Conservation (phyloP, 2,113 vertebrate species). For the Cynoglossus semilaevis region DNA sequence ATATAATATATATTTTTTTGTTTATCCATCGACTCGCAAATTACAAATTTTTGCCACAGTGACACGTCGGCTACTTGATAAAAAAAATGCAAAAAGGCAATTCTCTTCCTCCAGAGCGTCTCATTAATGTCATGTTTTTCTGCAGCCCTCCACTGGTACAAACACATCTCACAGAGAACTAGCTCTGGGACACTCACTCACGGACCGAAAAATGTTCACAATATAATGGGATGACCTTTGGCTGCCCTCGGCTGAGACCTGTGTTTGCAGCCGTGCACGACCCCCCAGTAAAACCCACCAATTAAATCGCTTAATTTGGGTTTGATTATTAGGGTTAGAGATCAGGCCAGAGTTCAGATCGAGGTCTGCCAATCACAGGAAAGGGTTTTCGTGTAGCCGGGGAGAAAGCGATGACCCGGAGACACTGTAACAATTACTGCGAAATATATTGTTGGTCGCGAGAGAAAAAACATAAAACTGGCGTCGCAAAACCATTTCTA, state of each 20-base stretch:
- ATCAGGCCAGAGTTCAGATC: constrained; percentile 31
- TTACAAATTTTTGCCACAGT: no score
- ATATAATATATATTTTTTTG: no score
- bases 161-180: no score
- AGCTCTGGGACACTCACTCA: not conserved
- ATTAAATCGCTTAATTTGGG: constrained; percentile 27
- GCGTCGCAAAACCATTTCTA: constrained; percentile 7
- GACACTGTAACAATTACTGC: constrained; percentile 36
- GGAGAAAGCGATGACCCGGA: constrained; percentile 14
- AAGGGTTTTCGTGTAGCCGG: constrained; percentile 17
- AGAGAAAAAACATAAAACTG: constrained; percentile 14
- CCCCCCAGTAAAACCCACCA: constrained; percentile 10
- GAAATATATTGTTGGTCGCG: constrained; percentile 23
- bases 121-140: no score
- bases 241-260: not conserved
- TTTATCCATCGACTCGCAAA: no score
- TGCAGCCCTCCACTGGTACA: no score
- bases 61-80: no score
- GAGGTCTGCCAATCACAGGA: constrained; percentile 9
- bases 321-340: constrained; percentile 31
- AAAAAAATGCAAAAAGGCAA: no score
- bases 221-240: constrained; percentile 1
- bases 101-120: no score
- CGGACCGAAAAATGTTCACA: not conserved
- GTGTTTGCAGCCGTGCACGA: constrained; percentile 3